Percentiles rank a stretch among this genome's conserved stretches.
phyloP scores from a whole-genome alignment of 2,797 vertebrate genomes.

The Rhinatrema bivittatum region DNA sequence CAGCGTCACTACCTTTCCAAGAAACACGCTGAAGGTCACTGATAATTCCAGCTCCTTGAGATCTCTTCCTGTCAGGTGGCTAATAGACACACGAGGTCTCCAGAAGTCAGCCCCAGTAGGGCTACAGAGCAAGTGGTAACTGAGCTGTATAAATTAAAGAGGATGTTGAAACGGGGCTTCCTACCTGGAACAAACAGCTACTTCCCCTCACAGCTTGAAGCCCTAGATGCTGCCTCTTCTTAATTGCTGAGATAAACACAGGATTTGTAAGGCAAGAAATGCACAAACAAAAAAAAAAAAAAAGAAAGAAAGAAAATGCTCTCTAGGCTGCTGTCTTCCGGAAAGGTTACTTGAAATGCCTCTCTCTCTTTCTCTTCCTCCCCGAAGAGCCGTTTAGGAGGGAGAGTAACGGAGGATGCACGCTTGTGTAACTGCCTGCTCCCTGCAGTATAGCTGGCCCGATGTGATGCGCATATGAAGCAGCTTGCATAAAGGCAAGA shows the following conservation, averaged over 20 bases:
- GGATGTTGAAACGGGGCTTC: conserved; percentile 39
- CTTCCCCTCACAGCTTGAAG: conserved; percentile 42
- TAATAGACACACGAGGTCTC: conserved; percentile 48
- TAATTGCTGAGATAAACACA: conserved; percentile 32
- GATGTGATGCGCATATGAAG: conserved; percentile 52
- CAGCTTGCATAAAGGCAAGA: conserved; percentile 41
- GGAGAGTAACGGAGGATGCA: conserved; percentile 41
- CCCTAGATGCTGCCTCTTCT: conserved; percentile 30
- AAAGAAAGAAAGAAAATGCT: neutral
- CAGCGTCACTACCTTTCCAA: conserved; percentile 21
- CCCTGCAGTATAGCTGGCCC: conserved; percentile 43
- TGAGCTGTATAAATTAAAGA: conserved; percentile 43
- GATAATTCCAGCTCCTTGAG: conserved; percentile 45
- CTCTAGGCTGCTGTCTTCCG: conserved; percentile 31
- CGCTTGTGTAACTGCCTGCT: conserved; percentile 47
- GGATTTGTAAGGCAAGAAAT: conserved; percentile 27
- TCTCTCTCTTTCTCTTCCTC: conserved; percentile 19
- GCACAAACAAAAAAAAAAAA: neutral
- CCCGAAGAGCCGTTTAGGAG: conserved; percentile 38
- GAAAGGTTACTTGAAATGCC: conserved; percentile 30
- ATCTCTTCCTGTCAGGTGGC: conserved; percentile 34
- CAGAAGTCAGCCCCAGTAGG: conserved; percentile 47
- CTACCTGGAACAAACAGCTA: conserved; percentile 47
- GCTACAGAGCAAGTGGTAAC: conserved; percentile 28
- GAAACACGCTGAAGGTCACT: conserved; percentile 61